Evolutionary conservation across 2,113 vertebrate species (phyloP), one percentile per base, ranked within the genome.

Genomic region (Arizona elegans): DNA sequence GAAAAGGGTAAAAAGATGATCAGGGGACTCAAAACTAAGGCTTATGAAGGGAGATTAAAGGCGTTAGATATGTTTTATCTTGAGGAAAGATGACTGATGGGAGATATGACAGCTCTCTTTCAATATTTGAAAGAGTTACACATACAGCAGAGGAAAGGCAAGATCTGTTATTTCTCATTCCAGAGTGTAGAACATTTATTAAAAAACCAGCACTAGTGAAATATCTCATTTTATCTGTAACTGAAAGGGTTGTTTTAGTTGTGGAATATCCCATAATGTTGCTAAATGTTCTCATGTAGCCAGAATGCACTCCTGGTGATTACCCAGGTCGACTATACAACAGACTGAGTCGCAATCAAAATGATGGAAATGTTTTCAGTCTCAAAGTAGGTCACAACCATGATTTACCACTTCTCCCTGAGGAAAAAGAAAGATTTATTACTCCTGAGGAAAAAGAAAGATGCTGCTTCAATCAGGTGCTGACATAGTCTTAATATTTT

Each of bases 351-450:
- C 97, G 97, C 8, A 88, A 94, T 95, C 13, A 0, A 81, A 95
- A 93, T 96, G 55, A 91, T 94, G 96, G 93, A 95, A 94, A 97
- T 94, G 97, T 96, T 97, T 97, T 23, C 47, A 96, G 94, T 97
- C 96, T 93, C 96, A 96, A 95, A 97, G 94, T 96, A 96, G 90
- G 90, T 95, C 93, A 50, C 93, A 17, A 2, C 1, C 90, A 29
- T 98, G 97, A 98, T 90, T 98, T 97, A 98, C 54, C 1, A 50
- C 95, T 95, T 92, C 97, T 95, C 97, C 97, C 97, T 97, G 96
- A 55, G 5, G 26, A 47, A 47, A 43, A 43, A 3, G 38, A 43
- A 43, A 43, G 38, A 43, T 43, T 98, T 97, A 98, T 53, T 0
- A 50, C 95, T 95, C 97, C 97, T 97, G 96, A 55, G 5, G 26